These are phyloP conservation scores for Ypsolopha sequella DNA, from an alignment of 2,888 invertebrate genomes.

Conservation along the genomic window DNA sequence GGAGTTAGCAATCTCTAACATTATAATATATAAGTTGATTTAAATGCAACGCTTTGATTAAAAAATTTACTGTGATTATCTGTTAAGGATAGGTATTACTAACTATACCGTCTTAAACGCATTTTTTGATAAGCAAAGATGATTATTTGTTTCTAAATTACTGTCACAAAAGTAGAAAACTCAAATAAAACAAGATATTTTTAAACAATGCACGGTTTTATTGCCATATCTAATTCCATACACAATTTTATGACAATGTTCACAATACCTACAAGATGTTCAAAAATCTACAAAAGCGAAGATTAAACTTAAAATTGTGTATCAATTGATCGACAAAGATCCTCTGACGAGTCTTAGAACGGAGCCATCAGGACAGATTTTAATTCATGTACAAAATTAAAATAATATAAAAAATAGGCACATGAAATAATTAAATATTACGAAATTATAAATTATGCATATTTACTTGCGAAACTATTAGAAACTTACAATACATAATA, in stretches of 20 bases:
- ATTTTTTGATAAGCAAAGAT: background rate
- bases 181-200: conserved; percentile 8
- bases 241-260: conserved; percentile 30
- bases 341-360: conserved; percentile 52
- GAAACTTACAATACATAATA: background rate
- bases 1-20: too few species aligned
- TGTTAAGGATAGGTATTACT: conserved; percentile 1
- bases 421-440: conserved; percentile 44
- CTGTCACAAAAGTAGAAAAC: conserved; percentile 17
- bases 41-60: too few species aligned
- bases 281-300: background rate
- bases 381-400: conserved; percentile 6
- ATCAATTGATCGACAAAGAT: conserved; percentile 39
- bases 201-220: conserved; percentile 58
- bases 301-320: conserved; percentile 57
- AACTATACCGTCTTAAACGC: conserved; percentile 6
- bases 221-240: conserved; percentile 62
- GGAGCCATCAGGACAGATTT: conserved; percentile 33
- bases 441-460: conserved; percentile 46
- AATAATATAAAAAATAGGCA: conserved; percentile 13
- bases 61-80: conserved; percentile 9
- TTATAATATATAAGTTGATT: too few species aligned
- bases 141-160: background rate
- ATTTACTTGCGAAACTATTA: conserved; percentile 23
- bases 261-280: conserved; percentile 1